These are phyloP conservation scores for Chlorospingus semifuscus DNA, from an alignment of 2,797 vertebrate species.

Conservation along the genomic window DNA sequence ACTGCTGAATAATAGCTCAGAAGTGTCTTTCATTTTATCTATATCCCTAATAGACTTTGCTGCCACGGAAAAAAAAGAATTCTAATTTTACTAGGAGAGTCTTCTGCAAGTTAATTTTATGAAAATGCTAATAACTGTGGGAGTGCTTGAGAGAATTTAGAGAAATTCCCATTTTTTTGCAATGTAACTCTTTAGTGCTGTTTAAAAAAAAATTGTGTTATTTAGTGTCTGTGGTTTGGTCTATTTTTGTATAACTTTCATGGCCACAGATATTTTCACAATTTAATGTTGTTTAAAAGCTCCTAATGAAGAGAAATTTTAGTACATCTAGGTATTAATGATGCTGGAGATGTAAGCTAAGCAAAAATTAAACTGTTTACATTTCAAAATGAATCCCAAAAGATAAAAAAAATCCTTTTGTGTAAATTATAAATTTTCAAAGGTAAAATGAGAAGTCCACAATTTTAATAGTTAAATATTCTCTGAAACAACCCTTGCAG, in stretches of 20 bases:
- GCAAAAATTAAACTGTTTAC: not conserved
- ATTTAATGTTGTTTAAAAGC: not conserved
- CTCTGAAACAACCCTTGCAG: not conserved
- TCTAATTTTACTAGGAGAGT: not conserved
- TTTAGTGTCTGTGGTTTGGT: not conserved
- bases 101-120: not conserved
- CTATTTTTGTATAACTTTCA: not conserved
- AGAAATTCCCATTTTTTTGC: not conserved
- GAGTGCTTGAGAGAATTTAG: not conserved
- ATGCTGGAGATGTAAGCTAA: not conserved
- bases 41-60: not conserved
- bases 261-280: not conserved
- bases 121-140: not conserved
- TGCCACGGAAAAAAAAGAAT: not conserved
- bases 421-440: not conserved
- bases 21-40: not conserved
- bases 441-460: not conserved
- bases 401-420: not conserved
- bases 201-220: not conserved
- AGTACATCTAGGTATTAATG: not conserved
- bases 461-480: not conserved
- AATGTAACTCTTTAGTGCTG: not conserved
- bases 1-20: not conserved
- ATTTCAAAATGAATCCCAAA: not conserved
- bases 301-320: not conserved